Evolutionary conservation across 2,797 vertebrate species (phyloP), one percentile per base, ranked within the genome.

Genomic region (Apodemus agrarius): DNA sequence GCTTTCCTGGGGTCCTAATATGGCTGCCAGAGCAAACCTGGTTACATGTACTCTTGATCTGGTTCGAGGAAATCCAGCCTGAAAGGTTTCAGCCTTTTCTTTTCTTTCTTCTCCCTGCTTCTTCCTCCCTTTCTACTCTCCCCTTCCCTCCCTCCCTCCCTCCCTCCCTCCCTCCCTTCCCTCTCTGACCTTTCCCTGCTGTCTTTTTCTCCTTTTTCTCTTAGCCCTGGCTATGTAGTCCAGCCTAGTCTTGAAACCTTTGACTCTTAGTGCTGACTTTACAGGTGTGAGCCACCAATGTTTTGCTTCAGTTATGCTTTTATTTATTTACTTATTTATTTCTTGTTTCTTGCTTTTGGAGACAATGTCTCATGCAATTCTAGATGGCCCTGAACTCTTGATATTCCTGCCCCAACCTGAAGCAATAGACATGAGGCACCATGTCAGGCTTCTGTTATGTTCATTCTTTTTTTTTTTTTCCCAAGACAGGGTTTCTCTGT

Each of bases 1-100:
- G n/a, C 43, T 61, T 94, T 95, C 31, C 24, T 89, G 52, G 46
- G 43, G 67, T 82, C 49, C n/a, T 72, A 75, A 40, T 90, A 76
- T 83, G 86, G 74, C 54, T 95, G 54, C 59, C 40, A 40, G n/a
- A 79, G 61, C 88, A 96, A 88, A 92, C 26, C n/a, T 29, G 86
- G 67, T 57, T 80, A 19, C 37, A 1, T 57, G 19, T 74, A 93
- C 57, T 65, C 83, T 96, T 95, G 75, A 87, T 69, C 37, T 74
- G 61, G 54, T 87, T 57, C 74, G 24, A 61, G 46, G 17, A 29
- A 93, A 72, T 93, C 86, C 54, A 95, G 21, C 76, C 82, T 91
- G 89, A 74, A 93, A 65, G 59, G 31, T 76, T 93, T 94, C 57
- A 40, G 59, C 8, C 13, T 6, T 22, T 40, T 61, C 80, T 37